phyloP scores from a whole-genome alignment of 1,140 invertebrate genomes.

The Euura saliciscinereae region DNA sequence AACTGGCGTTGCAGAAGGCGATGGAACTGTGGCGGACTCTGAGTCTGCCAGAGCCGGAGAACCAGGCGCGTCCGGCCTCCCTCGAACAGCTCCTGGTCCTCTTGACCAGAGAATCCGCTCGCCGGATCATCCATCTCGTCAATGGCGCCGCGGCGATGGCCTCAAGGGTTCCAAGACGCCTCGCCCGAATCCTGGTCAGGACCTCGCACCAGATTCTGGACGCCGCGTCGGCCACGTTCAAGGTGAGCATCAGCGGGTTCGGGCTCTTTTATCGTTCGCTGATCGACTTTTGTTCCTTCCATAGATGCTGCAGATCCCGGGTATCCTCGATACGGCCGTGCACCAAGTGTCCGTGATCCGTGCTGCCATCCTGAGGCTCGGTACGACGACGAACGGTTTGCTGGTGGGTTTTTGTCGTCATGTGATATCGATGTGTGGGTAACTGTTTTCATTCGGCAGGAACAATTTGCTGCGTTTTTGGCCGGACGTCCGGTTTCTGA shows the following conservation, averaged over 20 bases:
- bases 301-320: constrained; percentile 41
- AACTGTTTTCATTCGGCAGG: constrained; percentile 48
- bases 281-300: neutral
- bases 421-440: neutral
- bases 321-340: constrained; percentile 30
- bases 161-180: constrained; percentile 60
- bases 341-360: constrained; percentile 34
- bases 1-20: constrained; percentile 73
- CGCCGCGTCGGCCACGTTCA: constrained; percentile 40
- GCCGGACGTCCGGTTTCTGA: constrained; percentile 63
- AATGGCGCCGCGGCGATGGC: constrained; percentile 68
- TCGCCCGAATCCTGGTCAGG: constrained; percentile 37
- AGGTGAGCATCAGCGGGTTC: constrained; percentile 31
- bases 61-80: constrained; percentile 77
- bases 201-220: constrained; percentile 46
- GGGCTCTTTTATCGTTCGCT: no score
- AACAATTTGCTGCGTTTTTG: constrained; percentile 62
- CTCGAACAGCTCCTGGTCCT: constrained; percentile 78
- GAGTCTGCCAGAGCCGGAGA: constrained; percentile 79
- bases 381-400: constrained; percentile 42
- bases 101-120: constrained; percentile 73
- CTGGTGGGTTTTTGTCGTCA: constrained; percentile 40
- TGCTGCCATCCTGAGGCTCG: constrained; percentile 42
- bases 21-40: constrained; percentile 72
- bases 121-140: constrained; percentile 75